These are phyloP conservation scores for Cyprinus carpio DNA, from an alignment of 2,113 vertebrate species.

Conservation along the genomic window DNA sequence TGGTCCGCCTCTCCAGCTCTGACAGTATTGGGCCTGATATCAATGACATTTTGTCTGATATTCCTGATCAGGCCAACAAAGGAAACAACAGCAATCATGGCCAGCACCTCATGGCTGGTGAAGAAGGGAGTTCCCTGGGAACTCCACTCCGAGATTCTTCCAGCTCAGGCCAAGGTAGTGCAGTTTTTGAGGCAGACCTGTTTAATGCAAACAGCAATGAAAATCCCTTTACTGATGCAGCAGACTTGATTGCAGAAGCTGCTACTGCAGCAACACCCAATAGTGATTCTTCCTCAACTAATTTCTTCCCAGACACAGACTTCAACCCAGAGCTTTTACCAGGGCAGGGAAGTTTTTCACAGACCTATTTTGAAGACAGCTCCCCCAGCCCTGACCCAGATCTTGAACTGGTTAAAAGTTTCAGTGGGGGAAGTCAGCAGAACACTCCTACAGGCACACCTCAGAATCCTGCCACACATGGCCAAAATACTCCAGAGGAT, in stretches of 20 bases:
- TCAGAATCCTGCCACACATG: slow-evolving; percentile 77
- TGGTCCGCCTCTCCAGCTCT: slow-evolving; percentile 92
- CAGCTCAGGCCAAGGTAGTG: slow-evolving; percentile 93
- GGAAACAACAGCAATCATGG: slow-evolving; percentile 70
- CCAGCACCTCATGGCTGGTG: slow-evolving; percentile 76
- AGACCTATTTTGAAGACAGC: slow-evolving; percentile 92
- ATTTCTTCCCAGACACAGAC: slow-evolving; percentile 92
- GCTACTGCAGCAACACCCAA: slow-evolving; percentile 86
- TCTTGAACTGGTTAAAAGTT: slow-evolving; percentile 90
- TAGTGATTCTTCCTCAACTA: slow-evolving; percentile 91
- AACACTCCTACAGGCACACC: slow-evolving; percentile 78
- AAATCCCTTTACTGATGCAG: slow-evolving; percentile 92
- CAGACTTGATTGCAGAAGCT: slow-evolving; percentile 92
- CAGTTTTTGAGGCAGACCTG: slow-evolving; percentile 94
- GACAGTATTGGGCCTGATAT: slow-evolving; percentile 96
- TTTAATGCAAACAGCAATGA: slow-evolving; percentile 91
- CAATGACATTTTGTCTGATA: slow-evolving; percentile 94
- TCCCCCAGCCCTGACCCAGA: slow-evolving; percentile 94
- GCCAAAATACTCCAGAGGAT: slow-evolving; percentile 78
- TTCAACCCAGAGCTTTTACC: slow-evolving; percentile 93
- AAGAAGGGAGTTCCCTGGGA: slow-evolving; percentile 88
- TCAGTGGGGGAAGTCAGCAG: slow-evolving; percentile 78
- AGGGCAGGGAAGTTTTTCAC: slow-evolving; percentile 85
- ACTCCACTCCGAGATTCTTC: slow-evolving; percentile 96
- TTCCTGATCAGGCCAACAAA: slow-evolving; percentile 93